Evolutionary conservation across 2,888 invertebrate genomes (phyloP).

Genomic region (Eupithecia centaureata): DNA sequence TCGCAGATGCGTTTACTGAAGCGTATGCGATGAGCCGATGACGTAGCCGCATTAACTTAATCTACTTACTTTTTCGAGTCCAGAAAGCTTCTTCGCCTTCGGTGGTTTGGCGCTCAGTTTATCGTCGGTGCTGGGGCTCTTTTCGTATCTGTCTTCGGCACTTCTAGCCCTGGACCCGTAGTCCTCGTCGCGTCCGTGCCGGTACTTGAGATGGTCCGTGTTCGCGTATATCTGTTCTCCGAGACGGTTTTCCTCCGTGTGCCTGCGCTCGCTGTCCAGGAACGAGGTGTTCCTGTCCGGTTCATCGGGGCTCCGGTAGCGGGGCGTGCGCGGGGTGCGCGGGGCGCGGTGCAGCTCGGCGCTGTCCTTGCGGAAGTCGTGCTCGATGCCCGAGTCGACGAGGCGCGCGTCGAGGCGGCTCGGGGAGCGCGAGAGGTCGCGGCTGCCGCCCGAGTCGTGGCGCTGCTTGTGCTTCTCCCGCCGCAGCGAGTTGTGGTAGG

Average conservation of each 20-base stretch:
- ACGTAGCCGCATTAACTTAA: background rate
- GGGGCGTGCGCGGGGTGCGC: constrained; percentile 53
- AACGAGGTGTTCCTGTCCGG: constrained; percentile 87
- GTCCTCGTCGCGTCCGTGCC: constrained; percentile 70
- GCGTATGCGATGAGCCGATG: background rate
- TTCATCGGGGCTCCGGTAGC: constrained; percentile 88
- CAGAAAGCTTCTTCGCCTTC: constrained; percentile 87
- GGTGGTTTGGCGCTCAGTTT: constrained; percentile 84
- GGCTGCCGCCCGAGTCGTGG: constrained; percentile 79
- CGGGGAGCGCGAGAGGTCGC: constrained; percentile 75
- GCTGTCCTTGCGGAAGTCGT: constrained; percentile 89
- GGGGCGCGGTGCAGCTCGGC: constrained; percentile 77
- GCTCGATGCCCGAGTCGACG: constrained; percentile 92
- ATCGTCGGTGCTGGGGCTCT: constrained; percentile 77
- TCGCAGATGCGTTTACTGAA: too few species aligned
- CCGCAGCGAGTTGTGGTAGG: constrained; percentile 85
- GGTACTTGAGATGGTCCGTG: constrained; percentile 70
- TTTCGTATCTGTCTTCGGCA: constrained; percentile 86
- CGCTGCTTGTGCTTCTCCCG: constrained; percentile 84
- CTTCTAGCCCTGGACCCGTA: constrained; percentile 78
- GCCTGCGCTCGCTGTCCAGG: constrained; percentile 89
- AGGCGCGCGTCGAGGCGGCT: constrained; percentile 80
- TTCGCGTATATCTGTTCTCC: constrained; percentile 78
- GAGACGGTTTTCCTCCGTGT: constrained; percentile 86
- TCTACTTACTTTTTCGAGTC: constrained; percentile 87